Percentiles rank a stretch among this genome's conserved stretches.
phyloP scores from a whole-genome alignment of 2,113 vertebrate species.

The Scopus umbretta region DNA sequence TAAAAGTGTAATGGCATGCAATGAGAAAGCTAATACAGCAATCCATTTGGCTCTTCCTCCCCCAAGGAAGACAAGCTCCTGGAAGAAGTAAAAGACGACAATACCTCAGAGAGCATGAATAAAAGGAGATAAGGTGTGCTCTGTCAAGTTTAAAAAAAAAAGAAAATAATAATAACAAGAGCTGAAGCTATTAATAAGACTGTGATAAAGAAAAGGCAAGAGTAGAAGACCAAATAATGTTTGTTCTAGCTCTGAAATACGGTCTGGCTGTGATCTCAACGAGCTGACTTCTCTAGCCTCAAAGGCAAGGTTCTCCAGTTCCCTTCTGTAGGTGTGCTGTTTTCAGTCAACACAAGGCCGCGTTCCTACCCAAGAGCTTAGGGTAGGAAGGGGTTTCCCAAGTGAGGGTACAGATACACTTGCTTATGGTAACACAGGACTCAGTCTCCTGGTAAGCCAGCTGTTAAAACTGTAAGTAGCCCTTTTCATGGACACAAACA shows the following conservation, averaged over 20 bases:
- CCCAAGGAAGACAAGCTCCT: background rate
- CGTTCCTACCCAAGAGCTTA: rapidly evolving
- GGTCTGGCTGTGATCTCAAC: background rate
- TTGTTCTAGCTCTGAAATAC: background rate
- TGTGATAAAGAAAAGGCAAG: background rate
- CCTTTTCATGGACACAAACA: background rate
- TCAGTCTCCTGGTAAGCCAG: background rate
- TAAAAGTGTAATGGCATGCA: background rate
- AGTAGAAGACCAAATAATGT: background rate
- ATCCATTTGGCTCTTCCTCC: background rate
- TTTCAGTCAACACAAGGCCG: background rate
- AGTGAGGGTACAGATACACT: background rate
- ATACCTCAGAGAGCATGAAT: background rate
- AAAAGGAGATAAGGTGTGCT: background rate
- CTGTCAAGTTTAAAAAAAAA: background rate
- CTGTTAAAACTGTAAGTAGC: conserved; percentile 1
- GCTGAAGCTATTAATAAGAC: background rate
- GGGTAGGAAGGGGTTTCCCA: background rate
- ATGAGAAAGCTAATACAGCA: background rate
- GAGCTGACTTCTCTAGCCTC: background rate
- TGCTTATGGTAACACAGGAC: background rate
- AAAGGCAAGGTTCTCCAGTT: background rate
- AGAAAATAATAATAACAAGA: background rate
- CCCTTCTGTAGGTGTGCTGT: background rate
- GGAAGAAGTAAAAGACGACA: background rate